phyloP scores from a whole-genome alignment of 2,888 invertebrate genomes.

The Lasioglossum calceatum region DNA sequence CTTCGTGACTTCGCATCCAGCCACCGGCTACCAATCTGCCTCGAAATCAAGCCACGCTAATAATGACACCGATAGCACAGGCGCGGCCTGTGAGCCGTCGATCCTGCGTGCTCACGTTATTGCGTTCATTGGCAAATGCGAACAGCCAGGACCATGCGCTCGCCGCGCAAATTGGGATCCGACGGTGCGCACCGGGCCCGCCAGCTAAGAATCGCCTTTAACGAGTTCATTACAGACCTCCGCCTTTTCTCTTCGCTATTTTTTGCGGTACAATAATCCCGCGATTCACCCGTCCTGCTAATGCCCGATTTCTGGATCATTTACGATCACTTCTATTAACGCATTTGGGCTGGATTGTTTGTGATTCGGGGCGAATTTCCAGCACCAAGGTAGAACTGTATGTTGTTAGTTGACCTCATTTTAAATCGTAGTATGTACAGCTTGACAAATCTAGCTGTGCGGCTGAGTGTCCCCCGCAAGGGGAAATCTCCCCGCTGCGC shows the following conservation, averaged over 20 bases:
- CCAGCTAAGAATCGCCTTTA: slow-evolving; percentile 37
- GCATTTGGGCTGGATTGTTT: neutral
- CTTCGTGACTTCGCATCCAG: slow-evolving; percentile 56
- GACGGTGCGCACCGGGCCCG: slow-evolving; percentile 13
- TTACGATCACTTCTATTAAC: neutral
- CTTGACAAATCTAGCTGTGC: too few species aligned
- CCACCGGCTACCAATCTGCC: slow-evolving; percentile 22
- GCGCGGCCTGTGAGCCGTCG: neutral
- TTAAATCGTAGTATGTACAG: too few species aligned
- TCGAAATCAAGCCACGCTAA: slow-evolving; percentile 60
- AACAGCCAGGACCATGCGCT: neutral
- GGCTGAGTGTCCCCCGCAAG: too few species aligned
- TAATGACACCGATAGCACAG: slow-evolving; percentile 52
- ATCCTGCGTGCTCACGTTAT: neutral
- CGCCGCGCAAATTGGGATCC: slow-evolving; percentile 37
- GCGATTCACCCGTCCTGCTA: neutral
- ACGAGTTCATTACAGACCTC: slow-evolving; percentile 43
- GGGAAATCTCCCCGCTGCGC: too few species aligned
- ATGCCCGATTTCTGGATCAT: neutral
- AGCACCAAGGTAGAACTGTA: too few species aligned
- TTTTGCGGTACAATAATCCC: neutral
- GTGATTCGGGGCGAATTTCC: neutral
- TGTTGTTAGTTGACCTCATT: too few species aligned
- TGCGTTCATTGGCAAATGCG: slow-evolving; percentile 32
- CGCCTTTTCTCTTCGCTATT: neutral